Evolutionary conservation across 2,888 invertebrate species (phyloP), one percentile per base, ranked within the genome.

Genomic region (Pasiphila rectangulata): DNA sequence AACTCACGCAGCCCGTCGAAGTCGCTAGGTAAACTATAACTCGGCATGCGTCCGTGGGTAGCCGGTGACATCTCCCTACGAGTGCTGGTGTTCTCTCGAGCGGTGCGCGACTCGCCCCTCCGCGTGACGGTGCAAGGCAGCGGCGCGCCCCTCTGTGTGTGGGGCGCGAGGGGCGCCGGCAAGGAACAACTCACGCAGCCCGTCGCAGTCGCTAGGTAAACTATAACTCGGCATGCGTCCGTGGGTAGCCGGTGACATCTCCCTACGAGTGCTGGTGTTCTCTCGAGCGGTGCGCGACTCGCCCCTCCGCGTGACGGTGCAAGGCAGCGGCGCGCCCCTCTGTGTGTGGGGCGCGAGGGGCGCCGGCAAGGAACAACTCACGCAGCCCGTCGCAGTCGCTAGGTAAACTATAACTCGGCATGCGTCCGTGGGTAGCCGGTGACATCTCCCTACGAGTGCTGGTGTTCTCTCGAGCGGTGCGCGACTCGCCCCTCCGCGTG

Each of bases 141-240:
- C 63, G 95, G 96, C 63, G 92, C 94, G 69, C 95, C 97, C 9
- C 83, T 94, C 12, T 90, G 89, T 55, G 88, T 92, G 58, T 94
- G 94, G 84, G 96, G 96, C 17, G 69, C 88, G 16, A 85, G 93
- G 9, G 96, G 96, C 38, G 90, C 92, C 48, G 94, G 93, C 44
- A 93, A 93, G 72, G 93, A 94, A 40, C 94, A 94, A 67, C 94
- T 97, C 67, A 91, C 92, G 69, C 97, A 97, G 76, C 97, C 97
- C 0, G 96, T 96, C 3, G 94, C 94, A 0, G 90, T 96, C 7
- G 93, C 94, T 50, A 81, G 57, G 57, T 57, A 13, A 10, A 3
- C 7, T 7, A 10, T 7, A 27, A 12, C 9, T 4, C 7, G 13
- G 6, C 13, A 27, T 13, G 27, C 13, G 7, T 13, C 13, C 12